A percentile compares a stretch with the other conserved stretches of the same genome.
These are phyloP conservation scores for Phania funesta DNA, from an alignment of 2,888 invertebrate species.

Conservation along the genomic window DNA sequence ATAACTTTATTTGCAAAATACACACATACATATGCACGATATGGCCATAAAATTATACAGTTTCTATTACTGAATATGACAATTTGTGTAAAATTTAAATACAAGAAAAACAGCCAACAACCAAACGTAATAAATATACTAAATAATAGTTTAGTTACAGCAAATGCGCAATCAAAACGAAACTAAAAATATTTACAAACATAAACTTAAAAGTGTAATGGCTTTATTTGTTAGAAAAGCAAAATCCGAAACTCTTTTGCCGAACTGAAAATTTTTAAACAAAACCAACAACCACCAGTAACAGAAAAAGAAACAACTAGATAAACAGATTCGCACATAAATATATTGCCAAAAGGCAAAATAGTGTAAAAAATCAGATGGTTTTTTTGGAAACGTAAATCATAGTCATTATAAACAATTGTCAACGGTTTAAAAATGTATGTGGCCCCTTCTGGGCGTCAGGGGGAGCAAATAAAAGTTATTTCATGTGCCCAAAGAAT, in stretches of 20 bases:
- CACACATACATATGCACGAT: not conserved
- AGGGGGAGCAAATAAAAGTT: not conserved
- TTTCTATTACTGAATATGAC: slow-evolving; percentile 27
- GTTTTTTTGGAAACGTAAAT: slow-evolving; percentile 46
- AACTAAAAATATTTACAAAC: slow-evolving; percentile 28
- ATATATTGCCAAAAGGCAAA: slow-evolving; percentile 48
- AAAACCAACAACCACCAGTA: not conserved
- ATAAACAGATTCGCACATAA: slow-evolving; percentile 57
- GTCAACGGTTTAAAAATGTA: slow-evolving; percentile 58
- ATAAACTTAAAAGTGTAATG: slow-evolving; percentile 60
- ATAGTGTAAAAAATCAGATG: slow-evolving; percentile 2
- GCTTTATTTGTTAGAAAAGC: slow-evolving; percentile 57
- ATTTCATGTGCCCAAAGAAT: not conserved
- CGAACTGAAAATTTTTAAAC: not conserved
- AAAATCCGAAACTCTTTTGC: not conserved
- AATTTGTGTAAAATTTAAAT: slow-evolving; percentile 34
- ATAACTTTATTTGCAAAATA: not conserved
- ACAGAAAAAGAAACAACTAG: not conserved
- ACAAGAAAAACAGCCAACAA: not conserved
- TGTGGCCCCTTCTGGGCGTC: slow-evolving; percentile 33
- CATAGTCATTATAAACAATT: slow-evolving; percentile 57
- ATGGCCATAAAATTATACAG: slow-evolving; percentile 47
- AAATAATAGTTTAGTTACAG: slow-evolving; percentile 41
- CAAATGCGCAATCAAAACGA: slow-evolving; percentile 10
- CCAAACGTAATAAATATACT: not conserved